A percentile compares a stretch with the other conserved stretches of the same genome.
Conservation (phyloP, 2,113 vertebrate species). For the Gadus chalcogrammus region DNA sequence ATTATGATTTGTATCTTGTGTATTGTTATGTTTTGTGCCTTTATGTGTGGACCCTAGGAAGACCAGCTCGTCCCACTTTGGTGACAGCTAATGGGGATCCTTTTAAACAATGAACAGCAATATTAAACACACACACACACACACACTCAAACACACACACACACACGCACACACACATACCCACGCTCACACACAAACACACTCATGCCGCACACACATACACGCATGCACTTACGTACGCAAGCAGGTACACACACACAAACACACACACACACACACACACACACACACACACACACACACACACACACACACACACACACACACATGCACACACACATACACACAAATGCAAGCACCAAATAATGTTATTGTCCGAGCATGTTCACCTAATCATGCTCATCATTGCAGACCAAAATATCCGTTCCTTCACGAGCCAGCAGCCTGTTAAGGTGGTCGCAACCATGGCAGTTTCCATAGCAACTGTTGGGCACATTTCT, state of each 20-base stretch:
- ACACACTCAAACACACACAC: too few species aligned
- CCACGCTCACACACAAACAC: not conserved
- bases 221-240: constrained; percentile 1
- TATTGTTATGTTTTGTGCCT: too few species aligned
- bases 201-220: not conserved
- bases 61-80: too few species aligned
- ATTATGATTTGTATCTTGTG: too few species aligned
- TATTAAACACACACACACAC: too few species aligned
- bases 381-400: constrained; percentile 10
- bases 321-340: constrained; percentile 2
- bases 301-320: not conserved
- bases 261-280: constrained; percentile 9
- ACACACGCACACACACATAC: not conserved
- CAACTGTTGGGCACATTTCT: constrained; percentile 64
- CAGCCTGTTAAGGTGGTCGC: constrained; percentile 58
- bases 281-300: constrained; percentile 12
- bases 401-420: constrained; percentile 4
- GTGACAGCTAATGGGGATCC: too few species aligned
- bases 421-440: constrained; percentile 12
- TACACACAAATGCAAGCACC: too few species aligned
- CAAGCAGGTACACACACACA: not conserved
- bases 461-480: constrained; percentile 74
- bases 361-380: too few species aligned
- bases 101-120: too few species aligned
- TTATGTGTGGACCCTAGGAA: too few species aligned